These are phyloP conservation scores for Galeopterus variegatus DNA, from an alignment of 2,113 vertebrate genomes.

Conservation along the genomic window DNA sequence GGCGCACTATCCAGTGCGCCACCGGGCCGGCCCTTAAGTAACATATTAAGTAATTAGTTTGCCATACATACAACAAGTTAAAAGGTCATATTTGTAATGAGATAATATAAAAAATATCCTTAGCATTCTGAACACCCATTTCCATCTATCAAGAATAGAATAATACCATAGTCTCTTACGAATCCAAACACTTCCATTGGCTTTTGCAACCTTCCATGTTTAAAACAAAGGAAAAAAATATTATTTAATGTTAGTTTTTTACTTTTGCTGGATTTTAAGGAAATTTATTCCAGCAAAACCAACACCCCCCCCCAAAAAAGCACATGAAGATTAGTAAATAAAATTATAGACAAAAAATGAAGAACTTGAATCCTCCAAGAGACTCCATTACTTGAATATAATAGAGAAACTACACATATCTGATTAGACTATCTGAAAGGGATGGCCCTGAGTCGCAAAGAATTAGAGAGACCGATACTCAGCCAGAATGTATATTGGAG, in stretches of 20 bases:
- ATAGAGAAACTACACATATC: constrained; percentile 5
- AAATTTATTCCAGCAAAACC: constrained; percentile 58
- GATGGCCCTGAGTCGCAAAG: too few species aligned
- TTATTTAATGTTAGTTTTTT: constrained; percentile 41
- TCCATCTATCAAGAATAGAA: constrained; percentile 15
- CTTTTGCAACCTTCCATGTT: neutral
- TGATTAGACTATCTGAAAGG: neutral
- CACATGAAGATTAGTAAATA: neutral
- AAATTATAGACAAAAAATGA: neutral
- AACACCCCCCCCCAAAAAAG: neutral
- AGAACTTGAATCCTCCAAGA: neutral
- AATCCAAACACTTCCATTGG: constrained; percentile 41
- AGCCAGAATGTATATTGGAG: too few species aligned
- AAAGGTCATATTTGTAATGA: neutral
- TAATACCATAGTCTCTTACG: neutral
- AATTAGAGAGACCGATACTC: too few species aligned
- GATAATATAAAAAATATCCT: constrained; percentile 12
- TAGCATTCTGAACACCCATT: constrained; percentile 54
- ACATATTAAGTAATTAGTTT: constrained; percentile 39
- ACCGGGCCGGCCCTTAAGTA: too few species aligned
- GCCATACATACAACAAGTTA: constrained; percentile 24
- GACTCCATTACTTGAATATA: constrained; percentile 1
- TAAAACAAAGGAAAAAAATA: constrained; percentile 49
- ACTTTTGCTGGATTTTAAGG: constrained; percentile 45
- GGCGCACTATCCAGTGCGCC: too few species aligned